These are phyloP conservation scores for Toxotes jaculatrix DNA, from an alignment of 2,113 vertebrate genomes.

Conservation along the genomic window DNA sequence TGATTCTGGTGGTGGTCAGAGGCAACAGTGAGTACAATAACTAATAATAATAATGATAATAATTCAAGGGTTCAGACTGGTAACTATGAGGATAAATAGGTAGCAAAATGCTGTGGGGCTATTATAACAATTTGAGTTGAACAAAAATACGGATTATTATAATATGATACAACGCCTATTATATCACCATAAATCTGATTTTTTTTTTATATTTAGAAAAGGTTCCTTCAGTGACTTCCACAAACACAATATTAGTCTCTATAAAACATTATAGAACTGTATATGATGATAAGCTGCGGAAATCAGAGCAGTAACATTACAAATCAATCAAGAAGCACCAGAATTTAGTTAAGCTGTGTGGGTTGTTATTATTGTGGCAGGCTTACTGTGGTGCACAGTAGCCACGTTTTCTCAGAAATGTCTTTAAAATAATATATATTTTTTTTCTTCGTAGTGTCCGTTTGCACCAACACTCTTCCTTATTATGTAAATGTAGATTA, in stretches of 20 bases:
- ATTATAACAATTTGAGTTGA: background rate
- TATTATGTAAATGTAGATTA: background rate
- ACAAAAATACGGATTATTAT: background rate
- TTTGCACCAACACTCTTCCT: constrained; percentile 19
- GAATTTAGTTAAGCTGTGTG: background rate
- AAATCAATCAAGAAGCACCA: constrained; percentile 3
- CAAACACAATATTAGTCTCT: background rate
- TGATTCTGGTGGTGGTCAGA: background rate
- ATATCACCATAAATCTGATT: background rate
- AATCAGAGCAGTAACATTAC: background rate
- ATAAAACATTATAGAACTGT: background rate
- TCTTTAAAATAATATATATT: background rate
- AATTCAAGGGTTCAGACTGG: background rate
- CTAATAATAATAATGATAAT: constrained; percentile 20
- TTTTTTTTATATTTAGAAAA: background rate
- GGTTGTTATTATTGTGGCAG: background rate
- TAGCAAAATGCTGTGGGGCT: background rate
- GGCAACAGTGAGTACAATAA: constrained; percentile 17
- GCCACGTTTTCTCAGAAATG: background rate
- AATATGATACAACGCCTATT: too few species aligned
- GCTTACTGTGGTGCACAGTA: background rate
- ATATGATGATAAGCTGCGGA: background rate
- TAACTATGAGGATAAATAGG: background rate
- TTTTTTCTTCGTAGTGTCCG: background rate
- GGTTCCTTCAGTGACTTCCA: background rate